phyloP scores from a whole-genome alignment of 1,140 invertebrate genomes.

The Drosophila gunungcola region DNA sequence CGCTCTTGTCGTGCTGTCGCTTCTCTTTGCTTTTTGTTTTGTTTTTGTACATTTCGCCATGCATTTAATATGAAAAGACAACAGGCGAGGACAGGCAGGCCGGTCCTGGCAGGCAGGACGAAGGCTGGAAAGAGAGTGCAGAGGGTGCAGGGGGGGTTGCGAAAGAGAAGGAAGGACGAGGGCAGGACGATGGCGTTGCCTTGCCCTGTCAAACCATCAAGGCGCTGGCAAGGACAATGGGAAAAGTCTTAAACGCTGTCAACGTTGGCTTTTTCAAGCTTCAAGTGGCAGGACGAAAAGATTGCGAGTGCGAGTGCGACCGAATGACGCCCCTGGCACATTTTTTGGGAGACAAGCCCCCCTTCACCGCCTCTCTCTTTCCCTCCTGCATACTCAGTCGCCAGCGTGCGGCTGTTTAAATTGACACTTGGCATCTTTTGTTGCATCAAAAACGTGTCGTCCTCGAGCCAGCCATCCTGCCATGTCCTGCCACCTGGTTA shows the following conservation, averaged over 20 bases:
- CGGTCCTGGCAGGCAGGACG: slow-evolving; percentile 10
- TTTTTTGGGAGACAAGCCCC: slow-evolving; percentile 16
- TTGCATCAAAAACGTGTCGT: slow-evolving; percentile 79
- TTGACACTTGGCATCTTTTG: slow-evolving; percentile 83
- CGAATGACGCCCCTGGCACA: slow-evolving; percentile 55
- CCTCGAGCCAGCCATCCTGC: slow-evolving; percentile 32
- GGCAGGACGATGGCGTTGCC: slow-evolving; percentile 31
- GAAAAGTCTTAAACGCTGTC: slow-evolving; percentile 80
- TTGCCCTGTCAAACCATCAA: slow-evolving; percentile 65
- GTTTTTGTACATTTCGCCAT: slow-evolving; percentile 59
- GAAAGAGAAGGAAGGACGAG: not conserved
- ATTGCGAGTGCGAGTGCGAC: slow-evolving; percentile 14
- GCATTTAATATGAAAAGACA: slow-evolving; percentile 82
- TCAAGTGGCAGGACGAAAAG: slow-evolving; percentile 61
- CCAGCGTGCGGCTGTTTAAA: slow-evolving; percentile 71
- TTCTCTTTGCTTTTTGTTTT: slow-evolving; percentile 12
- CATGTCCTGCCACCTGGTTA: slow-evolving; percentile 14
- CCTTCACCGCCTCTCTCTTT: not conserved
- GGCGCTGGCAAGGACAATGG: slow-evolving; percentile 75
- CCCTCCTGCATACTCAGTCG: not conserved
- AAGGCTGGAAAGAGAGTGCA: too few species aligned
- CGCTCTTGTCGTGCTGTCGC: slow-evolving; percentile 3
- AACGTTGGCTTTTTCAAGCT: slow-evolving; percentile 79
- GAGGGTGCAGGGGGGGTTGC: too few species aligned
- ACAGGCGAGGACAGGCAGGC: slow-evolving; percentile 67